Base-by-base conservation (phyloP, 2,113 vertebrate species). In the Megaceryle maxima region DNA sequence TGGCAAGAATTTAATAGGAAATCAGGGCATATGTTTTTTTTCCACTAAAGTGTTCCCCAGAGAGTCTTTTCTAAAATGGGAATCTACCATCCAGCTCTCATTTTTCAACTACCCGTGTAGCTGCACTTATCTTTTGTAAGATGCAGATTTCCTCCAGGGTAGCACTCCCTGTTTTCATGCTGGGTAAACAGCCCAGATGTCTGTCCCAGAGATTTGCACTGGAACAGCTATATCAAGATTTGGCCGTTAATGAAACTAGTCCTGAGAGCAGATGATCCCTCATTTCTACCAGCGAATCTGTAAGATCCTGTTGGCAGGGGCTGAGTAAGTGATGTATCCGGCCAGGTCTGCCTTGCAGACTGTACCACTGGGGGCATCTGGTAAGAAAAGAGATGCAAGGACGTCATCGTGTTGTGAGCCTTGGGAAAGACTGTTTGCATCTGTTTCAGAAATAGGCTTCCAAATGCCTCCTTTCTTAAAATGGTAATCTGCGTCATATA, bases 61-160 rank as follows among this genome's bases (percentile, higher is more conserved):
- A 81, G 79, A 53, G 83, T n/a, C 60, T 83, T 90, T 93, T 62
- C 85, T 33, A 3, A 92, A 90, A 83, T 60, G 57, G 64, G 76
- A 70, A 81, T 84, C 80, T 50, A n/a, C 72, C 60, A 86, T 41
- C 88, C 73, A 19, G 85, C 62, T 92, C 85, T 92, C 53, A 6
- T 86, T 75, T 93, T 64, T 75, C 87, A 87, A 0, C 90, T 31
- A 6, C 60, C 46, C 1, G 0, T 44, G 39, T 55, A 81, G 82
- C 92, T 77, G 90, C 59, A 16, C 79, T 76, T 48, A 29, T 17
- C 50, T 51, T 53, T 6, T 43, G 55, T 31, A 33, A 83, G 90
- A 85, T 81, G 88, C 73, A 26, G 44, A 19, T 88, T 75, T 41
- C 64, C 88, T 78, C 41, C 31, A 44, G 88, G 85, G 28, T 37